Percentiles rank a stretch among this genome's conserved stretches.
Conservation (phyloP, 2,888 invertebrate genomes). For the Dicroscelio sp. region DNA sequence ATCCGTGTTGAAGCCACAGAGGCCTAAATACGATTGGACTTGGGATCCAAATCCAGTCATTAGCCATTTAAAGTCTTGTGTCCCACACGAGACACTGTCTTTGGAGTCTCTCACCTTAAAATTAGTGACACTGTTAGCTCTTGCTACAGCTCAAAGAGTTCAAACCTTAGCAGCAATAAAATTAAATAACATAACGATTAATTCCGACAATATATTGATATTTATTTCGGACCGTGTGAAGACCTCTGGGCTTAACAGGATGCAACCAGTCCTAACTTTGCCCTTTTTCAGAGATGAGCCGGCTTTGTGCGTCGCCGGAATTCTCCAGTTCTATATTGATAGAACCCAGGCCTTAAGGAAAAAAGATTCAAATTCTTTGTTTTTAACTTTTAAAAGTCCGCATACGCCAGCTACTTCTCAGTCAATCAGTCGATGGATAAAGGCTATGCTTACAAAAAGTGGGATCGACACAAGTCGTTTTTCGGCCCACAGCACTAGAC, state of each 20-base stretch:
- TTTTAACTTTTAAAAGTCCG: not conserved
- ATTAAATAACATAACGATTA: not conserved
- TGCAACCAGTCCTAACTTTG: no score
- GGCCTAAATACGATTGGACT: not conserved
- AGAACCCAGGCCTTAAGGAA: not conserved
- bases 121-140: conserved; percentile 24
- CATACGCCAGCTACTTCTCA: not conserved
- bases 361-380: not conserved
- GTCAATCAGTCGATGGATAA: not conserved
- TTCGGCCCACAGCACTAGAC: not conserved
- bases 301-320: no score
- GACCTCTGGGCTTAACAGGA: no score
- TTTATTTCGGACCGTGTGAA: no score
- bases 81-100: no score
- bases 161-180: not conserved
- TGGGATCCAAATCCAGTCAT: conserved; percentile 16
- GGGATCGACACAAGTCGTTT: not conserved
- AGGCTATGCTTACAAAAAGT: not conserved
- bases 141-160: not conserved
- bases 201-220: no score
- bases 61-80: no score
- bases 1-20: conserved; percentile 17
- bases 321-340: no score
- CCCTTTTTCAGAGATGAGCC: no score
- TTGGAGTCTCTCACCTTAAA: not conserved